Evolutionary conservation across 2,888 invertebrate genomes (phyloP).

Genomic region (Drosophila buzzatii): DNA sequence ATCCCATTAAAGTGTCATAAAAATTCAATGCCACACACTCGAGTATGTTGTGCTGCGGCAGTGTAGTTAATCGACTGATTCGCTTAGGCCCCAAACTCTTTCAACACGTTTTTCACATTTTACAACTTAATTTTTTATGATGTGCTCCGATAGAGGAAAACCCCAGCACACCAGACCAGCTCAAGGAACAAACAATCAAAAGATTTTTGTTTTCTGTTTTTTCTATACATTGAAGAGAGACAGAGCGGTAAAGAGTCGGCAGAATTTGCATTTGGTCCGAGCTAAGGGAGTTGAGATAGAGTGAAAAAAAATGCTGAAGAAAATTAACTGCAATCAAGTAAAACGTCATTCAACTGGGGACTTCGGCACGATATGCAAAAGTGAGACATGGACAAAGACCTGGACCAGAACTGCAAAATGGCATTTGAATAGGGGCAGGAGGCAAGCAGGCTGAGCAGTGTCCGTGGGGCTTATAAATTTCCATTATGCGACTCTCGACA

Average conservation of each 20-base stretch:
- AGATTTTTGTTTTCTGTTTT: slow-evolving; percentile 18
- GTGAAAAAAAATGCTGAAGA: slow-evolving; percentile 19
- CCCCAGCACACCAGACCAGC: slow-evolving; percentile 19
- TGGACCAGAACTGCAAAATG: slow-evolving; percentile 29
- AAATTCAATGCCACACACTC: slow-evolving; percentile 46
- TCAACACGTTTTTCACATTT: slow-evolving; percentile 74
- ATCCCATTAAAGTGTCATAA: slow-evolving; percentile 41
- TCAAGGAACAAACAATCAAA: slow-evolving; percentile 66
- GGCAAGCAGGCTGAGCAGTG: neutral
- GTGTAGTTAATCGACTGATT: slow-evolving; percentile 44
- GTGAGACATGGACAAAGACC: slow-evolving; percentile 20
- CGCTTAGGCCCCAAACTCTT: slow-evolving; percentile 51
- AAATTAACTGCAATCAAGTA: slow-evolving; percentile 83
- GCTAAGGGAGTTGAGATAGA: slow-evolving; percentile 29
- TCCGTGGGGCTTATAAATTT: slow-evolving; percentile 37
- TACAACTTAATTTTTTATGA: slow-evolving; percentile 76
- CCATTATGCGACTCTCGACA: slow-evolving; percentile 51
- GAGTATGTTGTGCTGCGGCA: slow-evolving; percentile 15
- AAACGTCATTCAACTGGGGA: slow-evolving; percentile 73
- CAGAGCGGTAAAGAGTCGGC: slow-evolving; percentile 7
- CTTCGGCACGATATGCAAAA: slow-evolving; percentile 25
- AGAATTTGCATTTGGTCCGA: slow-evolving; percentile 77
- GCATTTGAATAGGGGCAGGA: slow-evolving; percentile 5
- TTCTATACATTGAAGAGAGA: neutral
- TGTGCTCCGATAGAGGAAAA: slow-evolving; percentile 32